These are phyloP conservation scores for Ichneumoninae sp. DNA, from an alignment of 2,888 invertebrate species.

Conservation along the genomic window DNA sequence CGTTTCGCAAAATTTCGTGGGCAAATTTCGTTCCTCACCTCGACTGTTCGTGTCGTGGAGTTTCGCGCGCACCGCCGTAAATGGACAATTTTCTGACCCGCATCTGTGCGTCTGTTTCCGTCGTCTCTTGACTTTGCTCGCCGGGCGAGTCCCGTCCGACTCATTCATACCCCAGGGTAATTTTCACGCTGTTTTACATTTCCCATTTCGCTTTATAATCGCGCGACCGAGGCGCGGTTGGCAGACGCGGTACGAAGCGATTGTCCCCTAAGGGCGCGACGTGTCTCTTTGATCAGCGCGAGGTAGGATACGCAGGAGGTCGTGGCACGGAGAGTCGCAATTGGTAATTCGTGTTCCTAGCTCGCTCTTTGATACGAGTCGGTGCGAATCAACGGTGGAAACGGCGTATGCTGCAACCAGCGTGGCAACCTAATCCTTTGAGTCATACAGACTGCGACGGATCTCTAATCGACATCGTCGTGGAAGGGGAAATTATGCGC, in stretches of 20 bases:
- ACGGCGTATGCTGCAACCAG: constrained; percentile 14
- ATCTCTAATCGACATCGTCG: constrained; percentile 14
- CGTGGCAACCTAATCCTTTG: constrained; percentile 19
- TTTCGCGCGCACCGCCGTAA: background rate
- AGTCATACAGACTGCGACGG: constrained; percentile 17
- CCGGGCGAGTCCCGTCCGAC: no score
- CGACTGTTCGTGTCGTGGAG: background rate
- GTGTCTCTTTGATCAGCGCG: constrained; percentile 44
- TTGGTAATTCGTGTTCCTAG: constrained; percentile 1
- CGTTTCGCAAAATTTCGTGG: background rate
- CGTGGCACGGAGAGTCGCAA: background rate
- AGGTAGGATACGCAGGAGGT: background rate
- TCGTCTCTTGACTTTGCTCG: no score
- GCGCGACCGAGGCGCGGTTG: background rate
- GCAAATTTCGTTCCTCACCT: background rate
- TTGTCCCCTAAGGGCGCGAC: background rate
- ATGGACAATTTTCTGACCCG: background rate
- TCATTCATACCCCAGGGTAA: background rate
- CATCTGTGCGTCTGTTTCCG: background rate
- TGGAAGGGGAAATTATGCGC: background rate
- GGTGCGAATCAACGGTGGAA: background rate
- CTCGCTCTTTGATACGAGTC: background rate
- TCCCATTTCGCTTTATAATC: background rate
- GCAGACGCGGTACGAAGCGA: background rate
- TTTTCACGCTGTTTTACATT: background rate